Percentiles rank a stretch among this genome's conserved stretches.
phyloP scores from a whole-genome alignment of 1,140 invertebrate species.

The Aphaenogaster rudis region DNA sequence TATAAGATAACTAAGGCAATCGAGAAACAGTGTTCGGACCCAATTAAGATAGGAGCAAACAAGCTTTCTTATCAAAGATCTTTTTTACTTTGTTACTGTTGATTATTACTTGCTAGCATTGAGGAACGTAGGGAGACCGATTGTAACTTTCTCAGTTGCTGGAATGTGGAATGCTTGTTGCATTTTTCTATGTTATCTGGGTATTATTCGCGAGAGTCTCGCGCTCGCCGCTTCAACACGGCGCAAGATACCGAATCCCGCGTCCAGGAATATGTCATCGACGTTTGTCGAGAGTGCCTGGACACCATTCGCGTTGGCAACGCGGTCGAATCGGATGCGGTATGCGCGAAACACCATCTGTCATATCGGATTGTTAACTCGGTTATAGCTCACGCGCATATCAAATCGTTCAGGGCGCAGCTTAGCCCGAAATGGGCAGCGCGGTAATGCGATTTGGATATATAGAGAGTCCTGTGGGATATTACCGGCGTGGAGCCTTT shows the following conservation, averaged over 20 bases:
- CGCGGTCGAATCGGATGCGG: constrained; percentile 37
- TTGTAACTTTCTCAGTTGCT: too few species aligned
- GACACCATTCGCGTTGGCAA: constrained; percentile 17
- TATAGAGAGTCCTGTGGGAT: constrained; percentile 84
- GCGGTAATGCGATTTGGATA: constrained; percentile 86
- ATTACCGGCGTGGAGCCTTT: constrained; percentile 73
- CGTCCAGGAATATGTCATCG: constrained; percentile 5
- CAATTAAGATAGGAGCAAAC: too few species aligned
- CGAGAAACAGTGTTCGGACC: too few species aligned
- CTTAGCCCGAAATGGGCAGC: constrained; percentile 78
- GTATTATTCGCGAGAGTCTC: neutral
- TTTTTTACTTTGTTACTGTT: too few species aligned
- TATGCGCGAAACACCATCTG: constrained; percentile 82
- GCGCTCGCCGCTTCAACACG: neutral
- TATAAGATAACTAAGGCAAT: too few species aligned
- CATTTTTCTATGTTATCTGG: too few species aligned
- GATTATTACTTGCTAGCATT: too few species aligned
- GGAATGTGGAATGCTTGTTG: too few species aligned
- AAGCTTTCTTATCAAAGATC: too few species aligned
- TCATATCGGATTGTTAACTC: constrained; percentile 84
- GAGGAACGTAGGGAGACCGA: too few species aligned
- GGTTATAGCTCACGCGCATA: constrained; percentile 84
- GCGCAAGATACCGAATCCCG: neutral
- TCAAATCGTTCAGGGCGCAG: constrained; percentile 84
- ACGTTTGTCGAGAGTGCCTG: constrained; percentile 10